Evolutionary conservation across 2,113 vertebrate species (phyloP), one percentile per base, ranked within the genome.

Genomic region (Dunckerocampus dactyliophorus): DNA sequence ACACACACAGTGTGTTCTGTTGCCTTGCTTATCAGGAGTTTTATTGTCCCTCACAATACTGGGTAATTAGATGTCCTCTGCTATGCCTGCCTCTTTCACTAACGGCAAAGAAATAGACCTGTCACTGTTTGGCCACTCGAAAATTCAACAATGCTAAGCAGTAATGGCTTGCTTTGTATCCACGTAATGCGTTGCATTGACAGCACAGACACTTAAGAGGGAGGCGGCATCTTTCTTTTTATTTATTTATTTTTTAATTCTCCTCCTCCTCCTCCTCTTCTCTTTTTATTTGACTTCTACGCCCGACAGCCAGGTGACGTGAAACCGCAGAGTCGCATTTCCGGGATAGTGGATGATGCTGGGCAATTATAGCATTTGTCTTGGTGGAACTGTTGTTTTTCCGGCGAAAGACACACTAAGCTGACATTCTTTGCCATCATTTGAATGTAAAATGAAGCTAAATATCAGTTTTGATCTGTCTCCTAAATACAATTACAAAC

Each of bases 31-130:
- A 90, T 90, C 88, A 77, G 79, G 56, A 77, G 74, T 87, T 87
- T 82, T 88, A 87, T 90, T 91, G 84, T 90, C 78, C 84, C 59
- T 84, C 88, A 87, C 88, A 89, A 88, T 89, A 58, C 84, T 61
- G 82, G 78, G 80, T 91, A 91, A 91, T 92, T 91, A 91, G 88
- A 80, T 90, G 88, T 88, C 88, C 86, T 87, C 80, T 75, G 83
- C 85, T 78, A 77, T 76, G 71, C 72, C 74, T 87, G 84, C 77
- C 77, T 88, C 80, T 83, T 80, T 73, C 71, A 76, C 73, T 80
- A 83, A 80, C 72, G 75, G 49, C 81, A 80, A 84, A 91, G 86
- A 89, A 88, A 91, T 91, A 87, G 88, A 90, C 86, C 88, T 89
- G 88, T 90, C 89, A 90, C 81, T 88, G 84, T 90, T 89, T 86